Conservation (phyloP, 2,888 invertebrate species). For the Tipula helvola region DNA sequence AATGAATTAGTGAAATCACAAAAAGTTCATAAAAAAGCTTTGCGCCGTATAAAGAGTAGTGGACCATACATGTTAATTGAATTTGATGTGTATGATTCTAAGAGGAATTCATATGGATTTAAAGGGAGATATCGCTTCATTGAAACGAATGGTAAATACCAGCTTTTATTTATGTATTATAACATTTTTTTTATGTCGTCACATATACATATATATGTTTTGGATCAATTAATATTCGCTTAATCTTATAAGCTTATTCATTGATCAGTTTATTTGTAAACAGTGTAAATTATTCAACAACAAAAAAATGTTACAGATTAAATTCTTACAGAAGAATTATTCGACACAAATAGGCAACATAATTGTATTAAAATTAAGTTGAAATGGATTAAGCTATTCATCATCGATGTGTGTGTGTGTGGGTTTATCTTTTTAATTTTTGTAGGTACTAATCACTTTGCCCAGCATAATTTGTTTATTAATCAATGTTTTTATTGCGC, state of each 20-base stretch:
- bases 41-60: constrained; percentile 70
- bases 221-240: not conserved
- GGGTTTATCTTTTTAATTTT: not conserved
- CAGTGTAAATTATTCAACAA: not conserved
- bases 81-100: constrained; percentile 48
- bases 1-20: constrained; percentile 39
- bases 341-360: not conserved
- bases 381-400: not conserved
- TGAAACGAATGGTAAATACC: constrained; percentile 15
- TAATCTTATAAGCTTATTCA: not conserved
- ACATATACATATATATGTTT: no score
- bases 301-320: not conserved
- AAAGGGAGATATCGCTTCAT: constrained; percentile 33
- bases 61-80: constrained; percentile 69
- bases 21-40: constrained; percentile 38
- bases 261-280: not conserved
- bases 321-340: not conserved
- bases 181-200: not conserved
- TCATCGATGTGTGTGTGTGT: not conserved
- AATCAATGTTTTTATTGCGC: no score
- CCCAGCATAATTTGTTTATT: no score
- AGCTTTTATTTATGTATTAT: not conserved
- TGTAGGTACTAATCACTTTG: not conserved
- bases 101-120: constrained; percentile 46
- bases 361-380: not conserved